Evolutionary conservation across 1,140 invertebrate species (phyloP), one percentile per base, ranked within the genome.

Genomic region (Fopius arisanus): DNA sequence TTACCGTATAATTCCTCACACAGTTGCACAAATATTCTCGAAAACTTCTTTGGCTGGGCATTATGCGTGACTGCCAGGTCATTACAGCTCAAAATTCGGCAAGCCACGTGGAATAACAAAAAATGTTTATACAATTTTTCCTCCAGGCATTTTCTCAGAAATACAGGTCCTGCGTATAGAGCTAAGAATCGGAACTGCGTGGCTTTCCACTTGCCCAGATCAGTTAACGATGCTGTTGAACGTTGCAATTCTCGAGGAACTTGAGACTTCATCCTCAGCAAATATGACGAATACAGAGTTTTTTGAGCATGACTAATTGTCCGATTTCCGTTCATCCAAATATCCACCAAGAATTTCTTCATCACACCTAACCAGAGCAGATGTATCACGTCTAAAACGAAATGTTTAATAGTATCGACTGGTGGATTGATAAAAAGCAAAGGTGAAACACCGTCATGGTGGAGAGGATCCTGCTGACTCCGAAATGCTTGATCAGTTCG

Each of bases 191-290:
- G 33, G n/a, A n/a, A n/a, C n/a, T n/a, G n/a, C n/a, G n/a, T n/a
- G n/a, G n/a, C n/a, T n/a, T n/a, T n/a, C n/a, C 59, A 77, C 66
- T 62, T 28, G 10, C 29, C 26, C 10, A 67, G 9, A 19, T 73
- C 67, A 26, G 59, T 21, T 12, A 73, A 29, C 26, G 41, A 62
- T 33, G 43, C 14, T 14, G 63, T 62, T 7, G 54, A 29, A 29
- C 63, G 41, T 33, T 51, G 59, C 28, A 77, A 74, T 67, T 74
- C 75, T 31, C 14, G 5, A n/a, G 75, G 75, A 67, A 68, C 23
- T 48, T 67, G 37, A 7, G 41, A 40, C n/a, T 33, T 40, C 21
- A 70, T 26, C n/a, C 41, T 29, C 12, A 40, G 10, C 19, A 71
- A 21, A 19, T 43, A 41, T 9, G 6, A 62, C 3, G 6, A 48